Percentiles rank a stretch among this genome's conserved stretches.
phyloP scores from a whole-genome alignment of 2,888 invertebrate species.

The Tenthredo scrophulariae region DNA sequence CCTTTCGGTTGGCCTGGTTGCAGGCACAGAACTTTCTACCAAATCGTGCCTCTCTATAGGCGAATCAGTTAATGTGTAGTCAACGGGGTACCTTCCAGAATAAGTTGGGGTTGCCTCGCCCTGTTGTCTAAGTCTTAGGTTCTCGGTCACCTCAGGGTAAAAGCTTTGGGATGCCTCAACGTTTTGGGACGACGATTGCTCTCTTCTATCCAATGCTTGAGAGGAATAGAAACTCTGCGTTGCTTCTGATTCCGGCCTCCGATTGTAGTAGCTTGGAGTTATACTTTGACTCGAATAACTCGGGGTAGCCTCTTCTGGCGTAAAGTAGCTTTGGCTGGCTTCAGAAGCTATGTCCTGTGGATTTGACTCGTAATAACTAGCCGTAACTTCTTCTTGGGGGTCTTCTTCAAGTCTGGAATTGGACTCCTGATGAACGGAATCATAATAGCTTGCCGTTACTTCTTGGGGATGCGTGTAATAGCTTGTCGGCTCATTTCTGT shows the following conservation, averaged over 20 bases:
- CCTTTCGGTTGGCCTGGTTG: conserved; percentile 73
- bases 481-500: conserved; percentile 71
- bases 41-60: conserved; percentile 76
- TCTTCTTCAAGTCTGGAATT: conserved; percentile 68
- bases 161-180: conserved; percentile 75
- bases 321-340: conserved; percentile 74
- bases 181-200: conserved; percentile 69
- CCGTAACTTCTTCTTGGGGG: conserved; percentile 70
- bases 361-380: conserved; percentile 71
- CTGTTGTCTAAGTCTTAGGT: conserved; percentile 67
- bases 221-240: conserved; percentile 74
- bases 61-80: conserved; percentile 72
- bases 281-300: conserved; percentile 71
- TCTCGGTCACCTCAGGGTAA: conserved; percentile 70
- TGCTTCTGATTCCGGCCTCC: conserved; percentile 72
- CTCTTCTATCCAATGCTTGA: conserved; percentile 68
- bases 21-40: conserved; percentile 75
- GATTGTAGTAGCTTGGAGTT: conserved; percentile 72
- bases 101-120: conserved; percentile 75
- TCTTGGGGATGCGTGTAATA: conserved; percentile 72
- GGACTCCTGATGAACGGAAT: conserved; percentile 67
- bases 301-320: conserved; percentile 69
- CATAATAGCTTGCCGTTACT: conserved; percentile 71
- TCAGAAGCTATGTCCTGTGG: conserved; percentile 66
- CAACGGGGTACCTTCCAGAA: conserved; percentile 72